Evolutionary conservation across 2,888 invertebrate species (phyloP), one percentile per base, ranked within the genome.

Genomic region (Pammene fasciana): DNA sequence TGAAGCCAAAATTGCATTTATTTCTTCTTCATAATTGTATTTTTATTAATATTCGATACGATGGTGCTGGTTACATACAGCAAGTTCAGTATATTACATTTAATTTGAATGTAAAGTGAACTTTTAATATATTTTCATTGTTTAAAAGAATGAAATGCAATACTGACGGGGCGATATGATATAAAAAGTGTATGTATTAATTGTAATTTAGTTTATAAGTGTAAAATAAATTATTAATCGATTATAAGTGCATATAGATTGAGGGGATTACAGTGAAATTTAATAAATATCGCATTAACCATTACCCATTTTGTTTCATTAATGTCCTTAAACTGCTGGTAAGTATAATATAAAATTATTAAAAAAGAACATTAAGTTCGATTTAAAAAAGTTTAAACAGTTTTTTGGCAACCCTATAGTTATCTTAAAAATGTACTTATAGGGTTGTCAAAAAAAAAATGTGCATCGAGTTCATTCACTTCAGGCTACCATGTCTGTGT

Each of bases 261-360:
- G 90, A 88, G 85, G 83, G 89, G 85, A 90, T 87, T 86, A 90
- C 90, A 89, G 89, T 91, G 91, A 92, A 91, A 89, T 87, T 90
- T 88, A 92, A 91, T 92, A 92, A 92, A 92, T 90, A 91, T 87
- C 86, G 89, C 89, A 92, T 91, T 92, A 91, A 88, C 87, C 89
- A 90, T 85, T 88, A 76, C 50, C 13, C 73, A 68, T 78, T 75
- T 78, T 79, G 78, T 82, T 77, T 78, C 78, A 73, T 66, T 72
- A 36, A 41, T 61, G 43, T 13, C 6, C 26, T 46, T 5, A 36
- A 46, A 41, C 11, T 36, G 11, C 4, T 26, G 14, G 16, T 36
- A 36, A 55, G 55, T 36, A n/a, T 26, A 16, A n/a, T n/a, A n/a
- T n/a, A n/a, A n/a, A n/a, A n/a, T n/a, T n/a, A n/a, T n/a, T n/a